Percentiles rank a stretch among this genome's conserved stretches.
Evolutionary conservation across 2,888 invertebrate genomes (phyloP).

Genomic region (Trichopria drosophilae): DNA sequence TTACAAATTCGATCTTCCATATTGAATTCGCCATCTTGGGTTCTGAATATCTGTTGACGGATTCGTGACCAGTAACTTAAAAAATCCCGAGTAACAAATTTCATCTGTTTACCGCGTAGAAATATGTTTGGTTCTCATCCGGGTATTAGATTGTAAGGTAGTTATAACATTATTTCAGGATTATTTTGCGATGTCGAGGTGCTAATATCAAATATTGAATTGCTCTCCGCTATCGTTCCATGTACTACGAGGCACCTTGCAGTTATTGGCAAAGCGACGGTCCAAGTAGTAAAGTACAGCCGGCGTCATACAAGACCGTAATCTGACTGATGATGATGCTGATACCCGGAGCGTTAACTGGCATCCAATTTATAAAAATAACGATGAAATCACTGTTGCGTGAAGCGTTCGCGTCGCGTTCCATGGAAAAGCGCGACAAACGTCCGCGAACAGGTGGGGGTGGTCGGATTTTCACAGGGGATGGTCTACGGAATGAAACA

Average conservation of each 20-base stretch:
- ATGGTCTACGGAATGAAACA: slow-evolving; percentile 30
- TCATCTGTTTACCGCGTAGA: too few species aligned
- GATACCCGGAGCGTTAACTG: slow-evolving; percentile 56
- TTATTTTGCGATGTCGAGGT: too few species aligned
- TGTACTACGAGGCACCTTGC: neutral
- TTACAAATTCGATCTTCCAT: too few species aligned
- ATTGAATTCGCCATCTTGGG: too few species aligned
- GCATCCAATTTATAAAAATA: slow-evolving; percentile 59
- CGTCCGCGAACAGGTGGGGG: slow-evolving; percentile 41
- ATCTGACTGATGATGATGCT: slow-evolving; percentile 41
- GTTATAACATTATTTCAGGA: too few species aligned
- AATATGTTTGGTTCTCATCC: too few species aligned
- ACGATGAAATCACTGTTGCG: slow-evolving; percentile 59
- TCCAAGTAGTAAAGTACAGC: slow-evolving; percentile 2
- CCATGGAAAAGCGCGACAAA: slow-evolving; percentile 36
- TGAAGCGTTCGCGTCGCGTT: slow-evolving; percentile 47
- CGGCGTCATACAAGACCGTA: slow-evolving; percentile 18
- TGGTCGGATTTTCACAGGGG: slow-evolving; percentile 18
- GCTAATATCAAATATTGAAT: too few species aligned
- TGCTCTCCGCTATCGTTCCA: too few species aligned
- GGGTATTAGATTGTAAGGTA: too few species aligned
- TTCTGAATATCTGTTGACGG: too few species aligned
- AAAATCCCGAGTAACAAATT: too few species aligned
- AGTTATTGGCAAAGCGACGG: neutral
- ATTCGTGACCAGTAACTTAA: too few species aligned